A percentile compares a stretch with the other conserved stretches of the same genome.
Conservation (phyloP, 1,140 invertebrate species). For the Eupristina koningsbergeri region DNA sequence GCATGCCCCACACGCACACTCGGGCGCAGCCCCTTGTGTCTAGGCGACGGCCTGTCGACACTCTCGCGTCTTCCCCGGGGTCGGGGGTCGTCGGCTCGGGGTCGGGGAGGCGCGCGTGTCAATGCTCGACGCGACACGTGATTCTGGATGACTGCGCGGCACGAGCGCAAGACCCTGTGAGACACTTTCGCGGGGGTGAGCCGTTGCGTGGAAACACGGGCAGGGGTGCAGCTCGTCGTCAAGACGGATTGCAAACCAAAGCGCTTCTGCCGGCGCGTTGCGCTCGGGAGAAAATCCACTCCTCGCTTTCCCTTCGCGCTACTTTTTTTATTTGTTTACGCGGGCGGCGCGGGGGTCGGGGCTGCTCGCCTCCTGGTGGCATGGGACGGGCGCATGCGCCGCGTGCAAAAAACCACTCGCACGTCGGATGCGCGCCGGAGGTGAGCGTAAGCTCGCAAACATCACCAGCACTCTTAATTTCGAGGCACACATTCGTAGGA, state of each 20-base stretch:
- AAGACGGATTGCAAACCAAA: neutral
- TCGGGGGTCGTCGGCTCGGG: neutral
- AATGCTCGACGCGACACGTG: slow-evolving; percentile 39
- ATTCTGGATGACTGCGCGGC: slow-evolving; percentile 11
- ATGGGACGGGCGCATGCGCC: no score
- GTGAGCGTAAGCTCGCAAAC: no score
- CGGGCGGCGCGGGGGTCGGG: no score
- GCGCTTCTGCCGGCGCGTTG: neutral
- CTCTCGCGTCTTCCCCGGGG: slow-evolving; percentile 6
- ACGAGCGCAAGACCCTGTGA: neutral
- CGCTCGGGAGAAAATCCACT: neutral
- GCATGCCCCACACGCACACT: neutral
- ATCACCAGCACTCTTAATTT: no score
- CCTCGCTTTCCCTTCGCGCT: neutral
- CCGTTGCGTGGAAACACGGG: slow-evolving; percentile 31
- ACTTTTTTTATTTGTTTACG: no score
- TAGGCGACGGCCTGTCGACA: neutral
- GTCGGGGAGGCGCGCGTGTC: neutral
- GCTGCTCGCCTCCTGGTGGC: no score
- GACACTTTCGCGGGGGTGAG: neutral
- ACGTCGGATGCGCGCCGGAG: no score
- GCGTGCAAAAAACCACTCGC: no score
- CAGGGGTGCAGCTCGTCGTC: neutral
- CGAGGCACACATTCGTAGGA: no score
- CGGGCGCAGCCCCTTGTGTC: neutral